Evolutionary conservation across 2,797 vertebrate species (phyloP).

Genomic region (Falco concolor): DNA sequence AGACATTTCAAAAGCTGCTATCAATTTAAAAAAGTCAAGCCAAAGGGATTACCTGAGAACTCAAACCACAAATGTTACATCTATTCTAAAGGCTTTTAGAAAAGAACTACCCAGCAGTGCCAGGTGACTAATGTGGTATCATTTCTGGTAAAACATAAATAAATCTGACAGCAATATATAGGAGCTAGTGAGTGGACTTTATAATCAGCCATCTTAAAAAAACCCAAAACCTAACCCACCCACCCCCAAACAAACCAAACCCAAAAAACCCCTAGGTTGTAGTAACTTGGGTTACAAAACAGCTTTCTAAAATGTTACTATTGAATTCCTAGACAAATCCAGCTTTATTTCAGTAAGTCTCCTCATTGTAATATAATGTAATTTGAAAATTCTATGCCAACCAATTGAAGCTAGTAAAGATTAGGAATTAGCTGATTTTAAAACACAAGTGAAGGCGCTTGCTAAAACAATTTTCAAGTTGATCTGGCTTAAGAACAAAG

Average conservation of each 20-base stretch:
- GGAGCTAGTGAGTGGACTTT: background rate
- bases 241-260: fast-evolving
- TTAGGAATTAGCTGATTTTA: background rate
- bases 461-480: background rate
- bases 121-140: background rate
- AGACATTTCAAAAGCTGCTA: background rate
- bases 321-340: background rate
- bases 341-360: background rate
- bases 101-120: background rate
- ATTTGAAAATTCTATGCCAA: background rate
- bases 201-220: background rate
- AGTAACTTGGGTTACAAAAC: background rate
- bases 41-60: background rate
- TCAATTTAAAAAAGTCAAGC: background rate
- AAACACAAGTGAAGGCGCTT: background rate
- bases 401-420: background rate
- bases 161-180: background rate
- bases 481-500: background rate
- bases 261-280: fast-evolving
- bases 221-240: background rate
- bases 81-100: background rate
- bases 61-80: background rate
- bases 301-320: background rate
- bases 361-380: background rate
- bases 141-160: background rate